Conservation (phyloP, 1,140 invertebrate species). For the Orius insidiosus region DNA sequence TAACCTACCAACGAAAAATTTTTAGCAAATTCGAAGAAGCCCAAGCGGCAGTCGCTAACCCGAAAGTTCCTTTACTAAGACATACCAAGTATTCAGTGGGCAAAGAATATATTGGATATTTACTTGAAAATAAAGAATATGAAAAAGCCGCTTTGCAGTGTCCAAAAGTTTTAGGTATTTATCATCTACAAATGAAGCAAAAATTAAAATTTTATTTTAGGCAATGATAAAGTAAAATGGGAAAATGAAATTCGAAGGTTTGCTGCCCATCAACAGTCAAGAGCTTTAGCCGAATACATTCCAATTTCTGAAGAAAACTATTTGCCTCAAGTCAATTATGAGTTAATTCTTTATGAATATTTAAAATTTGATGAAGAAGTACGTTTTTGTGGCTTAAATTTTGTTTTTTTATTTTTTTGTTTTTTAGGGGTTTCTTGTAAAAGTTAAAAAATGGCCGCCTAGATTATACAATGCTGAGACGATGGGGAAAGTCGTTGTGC, state of each 20-base stretch:
- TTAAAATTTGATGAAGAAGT: slow-evolving; percentile 64
- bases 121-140: slow-evolving; percentile 52
- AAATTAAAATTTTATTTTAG: slow-evolving; percentile 22
- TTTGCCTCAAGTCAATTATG: slow-evolving; percentile 75
- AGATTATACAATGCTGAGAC: slow-evolving; percentile 71
- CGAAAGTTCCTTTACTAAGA: slow-evolving; percentile 36
- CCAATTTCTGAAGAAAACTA: slow-evolving; percentile 46
- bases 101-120: slow-evolving; percentile 66
- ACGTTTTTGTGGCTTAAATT: background rate
- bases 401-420: no score
- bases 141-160: slow-evolving; percentile 76
- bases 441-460: slow-evolving; percentile 78
- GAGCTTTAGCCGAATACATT: slow-evolving; percentile 67
- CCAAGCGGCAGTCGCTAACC: slow-evolving; percentile 44
- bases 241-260: slow-evolving; percentile 89
- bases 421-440: slow-evolving; percentile 55
- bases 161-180: slow-evolving; percentile 38
- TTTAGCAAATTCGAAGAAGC: slow-evolving; percentile 58
- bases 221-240: slow-evolving; percentile 76
- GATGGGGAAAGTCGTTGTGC: slow-evolving; percentile 69
- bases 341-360: slow-evolving; percentile 89
- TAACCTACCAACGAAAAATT: slow-evolving; percentile 22
- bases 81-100: slow-evolving; percentile 59
- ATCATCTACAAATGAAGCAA: background rate
- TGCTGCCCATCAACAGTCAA: slow-evolving; percentile 59